These are phyloP conservation scores for Echeneis naucrates DNA, from an alignment of 2,797 vertebrate genomes.

Conservation along the genomic window DNA sequence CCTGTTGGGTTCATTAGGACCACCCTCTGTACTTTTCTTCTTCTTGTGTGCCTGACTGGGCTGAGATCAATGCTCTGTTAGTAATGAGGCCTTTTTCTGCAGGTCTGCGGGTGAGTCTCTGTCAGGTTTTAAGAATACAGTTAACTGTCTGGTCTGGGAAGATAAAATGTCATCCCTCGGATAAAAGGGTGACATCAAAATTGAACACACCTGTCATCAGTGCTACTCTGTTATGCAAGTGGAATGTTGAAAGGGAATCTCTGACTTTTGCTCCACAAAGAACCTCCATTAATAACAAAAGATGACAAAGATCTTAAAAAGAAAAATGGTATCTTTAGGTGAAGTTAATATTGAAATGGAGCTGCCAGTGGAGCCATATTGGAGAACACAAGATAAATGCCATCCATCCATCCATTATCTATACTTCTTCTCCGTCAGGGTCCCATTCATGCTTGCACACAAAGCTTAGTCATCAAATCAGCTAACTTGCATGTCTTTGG, in stretches of 20 bases:
- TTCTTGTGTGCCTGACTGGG: constrained; percentile 46
- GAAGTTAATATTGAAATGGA: no score
- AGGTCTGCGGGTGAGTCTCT: constrained; percentile 45
- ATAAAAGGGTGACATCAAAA: constrained; percentile 27
- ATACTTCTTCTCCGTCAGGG: no score
- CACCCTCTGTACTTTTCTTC: constrained; percentile 63
- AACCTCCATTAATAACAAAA: neutral
- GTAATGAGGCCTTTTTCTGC: constrained; percentile 62
- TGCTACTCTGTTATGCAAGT: neutral
- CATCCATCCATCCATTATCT: no score
- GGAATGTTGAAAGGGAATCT: neutral
- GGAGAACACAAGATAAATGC: neutral
- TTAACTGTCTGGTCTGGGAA: constrained; percentile 29
- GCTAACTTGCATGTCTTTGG: no score
- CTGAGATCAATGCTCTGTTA: constrained; percentile 40
- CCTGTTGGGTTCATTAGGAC: constrained; percentile 74
- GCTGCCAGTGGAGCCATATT: neutral
- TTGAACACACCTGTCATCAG: constrained; percentile 2
- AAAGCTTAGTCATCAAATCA: no score
- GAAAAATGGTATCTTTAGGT: neutral
- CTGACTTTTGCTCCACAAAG: neutral
- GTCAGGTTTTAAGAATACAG: constrained; percentile 46
- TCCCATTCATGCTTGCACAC: no score
- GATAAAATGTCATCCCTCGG: constrained; percentile 30
- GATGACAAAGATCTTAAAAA: neutral